Percentiles rank a stretch among this genome's conserved stretches.
Conservation (phyloP, 1,140 invertebrate species). For the Brachionus asplanchnoidis region DNA sequence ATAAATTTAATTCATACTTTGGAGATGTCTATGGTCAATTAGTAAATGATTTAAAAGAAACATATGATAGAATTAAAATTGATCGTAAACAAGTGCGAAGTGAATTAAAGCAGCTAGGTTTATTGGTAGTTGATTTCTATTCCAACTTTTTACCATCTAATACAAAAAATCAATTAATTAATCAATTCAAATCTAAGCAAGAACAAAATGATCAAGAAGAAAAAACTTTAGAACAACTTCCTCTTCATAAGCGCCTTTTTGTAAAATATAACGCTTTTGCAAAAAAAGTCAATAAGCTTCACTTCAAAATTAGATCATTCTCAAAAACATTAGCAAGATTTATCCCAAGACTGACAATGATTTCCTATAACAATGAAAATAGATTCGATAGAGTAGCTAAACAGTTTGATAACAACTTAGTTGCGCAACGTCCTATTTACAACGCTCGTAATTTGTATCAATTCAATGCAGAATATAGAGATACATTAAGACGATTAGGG, state of each 20-base stretch:
- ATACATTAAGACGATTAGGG: background rate
- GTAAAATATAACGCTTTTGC: background rate
- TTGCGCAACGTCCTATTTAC: background rate
- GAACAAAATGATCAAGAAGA: background rate
- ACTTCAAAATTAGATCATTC: background rate
- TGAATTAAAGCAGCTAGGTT: background rate
- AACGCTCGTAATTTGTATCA: slow-evolving; percentile 22
- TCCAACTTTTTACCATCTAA: background rate
- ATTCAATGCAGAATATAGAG: slow-evolving; percentile 40
- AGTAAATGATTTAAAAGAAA: background rate
- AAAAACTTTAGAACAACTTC: background rate
- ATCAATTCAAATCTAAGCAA: background rate
- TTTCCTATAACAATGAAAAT: background rate
- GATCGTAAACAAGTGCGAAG: background rate
- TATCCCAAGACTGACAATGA: background rate
- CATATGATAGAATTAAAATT: background rate
- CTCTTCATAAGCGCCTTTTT: background rate
- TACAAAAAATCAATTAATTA: background rate
- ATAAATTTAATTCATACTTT: slow-evolving; percentile 25
- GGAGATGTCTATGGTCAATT: slow-evolving; percentile 2
- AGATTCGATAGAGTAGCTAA: background rate
- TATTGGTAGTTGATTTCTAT: background rate
- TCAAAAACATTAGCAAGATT: background rate
- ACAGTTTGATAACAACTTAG: background rate
- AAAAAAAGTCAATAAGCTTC: background rate